Evolutionary conservation across 2,797 vertebrate species (phyloP).

Genomic region (Sciaenops ocellatus): DNA sequence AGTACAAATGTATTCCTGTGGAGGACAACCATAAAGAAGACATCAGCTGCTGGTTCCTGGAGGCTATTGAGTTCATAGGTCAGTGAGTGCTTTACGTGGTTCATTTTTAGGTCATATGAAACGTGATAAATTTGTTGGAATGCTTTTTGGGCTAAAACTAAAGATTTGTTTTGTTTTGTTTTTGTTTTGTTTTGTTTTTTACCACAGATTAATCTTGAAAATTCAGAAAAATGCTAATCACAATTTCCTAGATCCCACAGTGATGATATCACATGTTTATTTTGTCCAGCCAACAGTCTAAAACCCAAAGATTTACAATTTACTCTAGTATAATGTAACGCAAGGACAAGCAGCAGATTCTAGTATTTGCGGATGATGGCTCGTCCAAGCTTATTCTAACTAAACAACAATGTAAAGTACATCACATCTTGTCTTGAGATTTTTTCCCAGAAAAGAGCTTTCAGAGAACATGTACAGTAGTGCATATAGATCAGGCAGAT

Average conservation of each 20-base stretch:
- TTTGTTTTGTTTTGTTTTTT: too few species aligned
- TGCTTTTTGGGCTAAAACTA: too few species aligned
- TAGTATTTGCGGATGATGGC: background rate
- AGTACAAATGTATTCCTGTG: constrained; percentile 90
- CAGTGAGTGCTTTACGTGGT: constrained; percentile 45
- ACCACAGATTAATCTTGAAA: background rate
- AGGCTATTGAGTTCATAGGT: constrained; percentile 91
- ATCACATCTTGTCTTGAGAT: background rate
- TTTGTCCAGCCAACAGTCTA: background rate
- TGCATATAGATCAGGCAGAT: constrained; percentile 7
- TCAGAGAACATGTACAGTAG: background rate
- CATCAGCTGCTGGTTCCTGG: constrained; percentile 90
- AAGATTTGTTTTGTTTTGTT: too few species aligned
- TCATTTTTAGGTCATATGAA: constrained; percentile 4
- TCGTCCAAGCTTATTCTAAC: background rate
- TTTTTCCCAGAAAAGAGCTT: constrained; percentile 1
- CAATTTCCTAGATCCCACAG: background rate
- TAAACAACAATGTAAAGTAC: background rate
- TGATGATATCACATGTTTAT: background rate
- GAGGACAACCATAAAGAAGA: constrained; percentile 91
- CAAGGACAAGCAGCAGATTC: background rate
- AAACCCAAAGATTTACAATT: background rate
- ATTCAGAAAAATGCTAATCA: background rate
- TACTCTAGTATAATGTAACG: background rate
- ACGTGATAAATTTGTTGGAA: background rate